Conservation (phyloP, 2,888 invertebrate genomes). For the Clistopyga incitator region DNA sequence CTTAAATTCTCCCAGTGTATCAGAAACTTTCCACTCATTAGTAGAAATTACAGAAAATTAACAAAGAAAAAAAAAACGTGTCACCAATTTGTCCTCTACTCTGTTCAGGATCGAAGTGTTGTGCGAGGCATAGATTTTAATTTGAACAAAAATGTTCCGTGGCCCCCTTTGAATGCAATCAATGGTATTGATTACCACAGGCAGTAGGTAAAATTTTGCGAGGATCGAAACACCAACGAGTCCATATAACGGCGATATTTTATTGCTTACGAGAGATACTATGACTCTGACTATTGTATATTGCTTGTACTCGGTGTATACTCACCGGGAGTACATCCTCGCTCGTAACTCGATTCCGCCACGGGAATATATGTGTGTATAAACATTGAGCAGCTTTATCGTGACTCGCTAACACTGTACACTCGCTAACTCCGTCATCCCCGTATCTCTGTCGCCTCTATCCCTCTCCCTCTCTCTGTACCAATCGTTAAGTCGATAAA, state of each 20-base stretch:
- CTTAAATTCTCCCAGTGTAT: no score
- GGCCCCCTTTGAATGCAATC: not conserved
- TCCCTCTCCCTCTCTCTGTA: conserved; percentile 33
- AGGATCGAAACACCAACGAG: not conserved
- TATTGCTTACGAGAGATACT: conserved; percentile 24
- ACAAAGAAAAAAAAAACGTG: not conserved
- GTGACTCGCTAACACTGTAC: conserved; percentile 26
- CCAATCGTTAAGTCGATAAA: conserved; percentile 57
- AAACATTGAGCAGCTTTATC: conserved; percentile 58
- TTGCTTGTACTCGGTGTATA: not conserved
- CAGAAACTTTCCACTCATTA: no score
- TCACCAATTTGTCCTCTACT: not conserved
- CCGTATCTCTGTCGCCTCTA: conserved; percentile 1
- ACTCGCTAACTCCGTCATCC: conserved; percentile 4
- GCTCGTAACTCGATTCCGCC: conserved; percentile 43
- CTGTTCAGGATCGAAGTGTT: not conserved
- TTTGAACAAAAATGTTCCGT: not conserved
- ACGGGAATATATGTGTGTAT: conserved; percentile 32
- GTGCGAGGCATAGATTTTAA: not conserved
- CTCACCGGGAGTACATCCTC: conserved; percentile 13
- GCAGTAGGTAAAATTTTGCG: not conserved
- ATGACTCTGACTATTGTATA: conserved; percentile 3
- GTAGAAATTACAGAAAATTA: no score
- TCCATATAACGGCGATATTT: conserved; percentile 42
- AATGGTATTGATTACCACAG: not conserved